Conservation (phyloP, 2,888 invertebrate species). For the Graphium colonna region DNA sequence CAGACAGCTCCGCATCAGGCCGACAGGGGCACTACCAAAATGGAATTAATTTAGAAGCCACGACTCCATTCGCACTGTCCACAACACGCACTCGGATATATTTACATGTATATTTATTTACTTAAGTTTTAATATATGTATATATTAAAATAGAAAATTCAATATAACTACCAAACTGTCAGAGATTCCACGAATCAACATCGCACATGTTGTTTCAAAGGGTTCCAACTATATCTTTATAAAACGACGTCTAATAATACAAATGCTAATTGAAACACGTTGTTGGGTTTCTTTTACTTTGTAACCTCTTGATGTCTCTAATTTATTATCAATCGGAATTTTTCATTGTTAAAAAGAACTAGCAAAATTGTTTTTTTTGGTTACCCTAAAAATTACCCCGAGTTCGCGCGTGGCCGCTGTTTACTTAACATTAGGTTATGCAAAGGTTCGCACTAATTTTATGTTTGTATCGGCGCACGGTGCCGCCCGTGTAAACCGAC, state of each 20-base stretch:
- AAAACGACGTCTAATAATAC: conserved; percentile 72
- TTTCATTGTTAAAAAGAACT: conserved; percentile 51
- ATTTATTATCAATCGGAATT: conserved; percentile 45
- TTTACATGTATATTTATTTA: conserved; percentile 55
- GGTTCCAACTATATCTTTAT: conserved; percentile 51
- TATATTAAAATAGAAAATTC: conserved; percentile 79
- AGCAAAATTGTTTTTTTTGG: conserved; percentile 39
- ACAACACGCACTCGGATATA: conserved; percentile 45
- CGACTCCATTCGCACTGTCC: conserved; percentile 27
- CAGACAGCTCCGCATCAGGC: background rate
- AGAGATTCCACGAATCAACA: conserved; percentile 69
- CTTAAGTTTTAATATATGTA: conserved; percentile 68
- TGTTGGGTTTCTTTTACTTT: conserved; percentile 57
- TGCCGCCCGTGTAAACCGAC: conserved; percentile 25
- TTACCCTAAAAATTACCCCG: conserved; percentile 36
- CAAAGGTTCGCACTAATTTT: conserved; percentile 35
- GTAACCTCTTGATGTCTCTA: conserved; percentile 72
- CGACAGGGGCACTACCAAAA: conserved; percentile 27
- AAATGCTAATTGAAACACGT: conserved; percentile 71
- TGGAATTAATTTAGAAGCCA: conserved; percentile 18
- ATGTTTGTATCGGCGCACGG: conserved; percentile 16
- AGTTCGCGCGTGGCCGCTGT: conserved; percentile 30
- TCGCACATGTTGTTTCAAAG: conserved; percentile 45
- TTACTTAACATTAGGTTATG: conserved; percentile 22
- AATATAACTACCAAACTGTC: conserved; percentile 67